A percentile compares a stretch with the other conserved stretches of the same genome.
Conservation (phyloP, 1,140 invertebrate genomes). For the Lordiphosa collinella region DNA sequence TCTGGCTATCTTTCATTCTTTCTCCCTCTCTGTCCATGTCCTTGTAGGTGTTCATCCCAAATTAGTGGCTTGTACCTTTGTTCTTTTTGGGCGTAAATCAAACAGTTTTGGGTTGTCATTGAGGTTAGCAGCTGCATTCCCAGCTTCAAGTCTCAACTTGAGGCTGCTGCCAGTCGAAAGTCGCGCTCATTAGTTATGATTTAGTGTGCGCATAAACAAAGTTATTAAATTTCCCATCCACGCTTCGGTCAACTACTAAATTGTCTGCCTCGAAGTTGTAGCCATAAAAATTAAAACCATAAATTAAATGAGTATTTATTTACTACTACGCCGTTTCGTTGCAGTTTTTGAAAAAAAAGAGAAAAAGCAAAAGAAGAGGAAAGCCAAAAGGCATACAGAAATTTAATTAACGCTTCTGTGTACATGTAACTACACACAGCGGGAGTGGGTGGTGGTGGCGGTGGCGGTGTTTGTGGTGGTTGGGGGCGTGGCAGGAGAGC, state of each 20-base stretch:
- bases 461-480: neutral
- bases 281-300: constrained; percentile 77
- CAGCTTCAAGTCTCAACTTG: neutral
- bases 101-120: constrained; percentile 65
- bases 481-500: neutral
- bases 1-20: neutral
- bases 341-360: constrained; percentile 34
- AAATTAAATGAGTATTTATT: constrained; percentile 78
- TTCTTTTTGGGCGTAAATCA: constrained; percentile 30
- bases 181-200: constrained; percentile 74
- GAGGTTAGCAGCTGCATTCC: constrained; percentile 38
- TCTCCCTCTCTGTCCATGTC: constrained; percentile 26
- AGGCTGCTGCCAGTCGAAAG: constrained; percentile 17
- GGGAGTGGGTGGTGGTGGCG: constrained; percentile 26
- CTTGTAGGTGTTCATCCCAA: constrained; percentile 72
- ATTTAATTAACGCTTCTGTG: constrained; percentile 77
- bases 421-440: constrained; percentile 70
- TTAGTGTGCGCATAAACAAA: constrained; percentile 77
- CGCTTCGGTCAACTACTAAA: constrained; percentile 74
- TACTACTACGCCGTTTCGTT: constrained; percentile 46
- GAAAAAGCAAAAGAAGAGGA: constrained; percentile 23
- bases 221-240: constrained; percentile 76
- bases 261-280: constrained; percentile 73
- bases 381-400: constrained; percentile 53
- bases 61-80: constrained; percentile 61